Conservation (phyloP, 2,797 vertebrate genomes). For the Sebastes hubbsi region DNA sequence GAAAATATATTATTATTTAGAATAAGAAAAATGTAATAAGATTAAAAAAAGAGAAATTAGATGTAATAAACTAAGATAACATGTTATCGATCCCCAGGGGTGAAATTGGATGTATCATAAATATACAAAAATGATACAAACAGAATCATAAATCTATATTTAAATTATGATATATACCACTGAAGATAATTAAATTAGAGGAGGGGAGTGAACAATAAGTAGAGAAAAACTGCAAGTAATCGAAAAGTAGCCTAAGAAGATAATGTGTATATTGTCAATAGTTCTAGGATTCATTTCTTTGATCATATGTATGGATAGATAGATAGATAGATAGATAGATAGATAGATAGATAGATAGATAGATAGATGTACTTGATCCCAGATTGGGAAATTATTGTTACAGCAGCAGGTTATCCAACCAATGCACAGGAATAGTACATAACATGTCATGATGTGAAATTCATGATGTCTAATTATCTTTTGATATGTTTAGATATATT, state of each 20-base stretch:
- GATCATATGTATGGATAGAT: background rate
- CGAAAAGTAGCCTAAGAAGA: background rate
- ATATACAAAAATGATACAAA: background rate
- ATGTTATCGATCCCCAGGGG: background rate
- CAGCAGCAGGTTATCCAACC: no score
- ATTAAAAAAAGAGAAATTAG: background rate
- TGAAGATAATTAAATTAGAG: background rate
- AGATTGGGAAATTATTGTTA: no score
- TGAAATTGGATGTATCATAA: background rate
- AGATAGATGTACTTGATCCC: no score
- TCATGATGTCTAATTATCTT: no score
- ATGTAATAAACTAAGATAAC: background rate
- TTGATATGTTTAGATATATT: no score
- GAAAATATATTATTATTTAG: background rate
- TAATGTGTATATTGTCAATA: background rate
- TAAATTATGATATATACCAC: no score
- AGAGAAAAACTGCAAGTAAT: background rate
- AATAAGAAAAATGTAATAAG: rapidly evolving
- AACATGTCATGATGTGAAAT: no score
- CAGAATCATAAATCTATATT: no score
- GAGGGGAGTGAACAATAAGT: background rate
- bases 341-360: no score
- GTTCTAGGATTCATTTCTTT: background rate
- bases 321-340: no score
- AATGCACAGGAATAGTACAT: no score